phyloP scores from a whole-genome alignment of 1,140 invertebrate species.

The Diorhabda elongata region DNA sequence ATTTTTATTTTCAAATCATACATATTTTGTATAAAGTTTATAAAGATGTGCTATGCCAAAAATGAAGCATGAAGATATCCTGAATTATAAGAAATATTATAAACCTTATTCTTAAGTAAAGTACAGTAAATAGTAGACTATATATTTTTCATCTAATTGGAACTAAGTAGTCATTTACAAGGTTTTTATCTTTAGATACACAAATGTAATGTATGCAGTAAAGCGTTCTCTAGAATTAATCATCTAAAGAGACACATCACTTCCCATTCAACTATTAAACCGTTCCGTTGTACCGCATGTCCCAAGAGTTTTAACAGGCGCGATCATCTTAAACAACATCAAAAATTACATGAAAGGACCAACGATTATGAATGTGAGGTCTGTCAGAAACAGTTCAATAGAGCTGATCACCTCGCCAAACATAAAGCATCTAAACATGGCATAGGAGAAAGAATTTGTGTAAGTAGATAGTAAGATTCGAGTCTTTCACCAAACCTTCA shows the following conservation, averaged over 20 bases:
- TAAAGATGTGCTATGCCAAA: no score
- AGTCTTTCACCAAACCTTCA: no score
- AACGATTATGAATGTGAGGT: conserved; percentile 51
- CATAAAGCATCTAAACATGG: conserved; percentile 50
- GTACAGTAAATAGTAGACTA: no score
- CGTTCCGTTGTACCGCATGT: conserved; percentile 54
- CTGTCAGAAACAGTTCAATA: conserved; percentile 50
- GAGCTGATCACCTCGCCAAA: conserved; percentile 49
- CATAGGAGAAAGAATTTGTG: conserved; percentile 38
- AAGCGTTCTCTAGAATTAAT: conserved; percentile 37
- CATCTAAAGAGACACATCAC: conserved; percentile 41
- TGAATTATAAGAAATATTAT: no score
- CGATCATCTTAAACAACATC: conserved; percentile 51
- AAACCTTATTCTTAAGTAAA: no score
- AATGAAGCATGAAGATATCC: no score
- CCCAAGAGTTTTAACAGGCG: conserved; percentile 49
- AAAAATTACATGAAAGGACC: conserved; percentile 38
- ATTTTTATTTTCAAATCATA: no score
- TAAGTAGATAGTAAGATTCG: conserved; percentile 13
- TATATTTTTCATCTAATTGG: no score
- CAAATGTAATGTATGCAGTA: conserved; percentile 38
- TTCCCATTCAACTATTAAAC: conserved; percentile 39
- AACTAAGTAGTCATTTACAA: no score
- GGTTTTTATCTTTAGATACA: conserved; percentile 24
- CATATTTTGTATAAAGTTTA: no score